A percentile compares a stretch with the other conserved stretches of the same genome.
Conservation (phyloP, 2,888 invertebrate species). For the Coenonympha arcania region DNA sequence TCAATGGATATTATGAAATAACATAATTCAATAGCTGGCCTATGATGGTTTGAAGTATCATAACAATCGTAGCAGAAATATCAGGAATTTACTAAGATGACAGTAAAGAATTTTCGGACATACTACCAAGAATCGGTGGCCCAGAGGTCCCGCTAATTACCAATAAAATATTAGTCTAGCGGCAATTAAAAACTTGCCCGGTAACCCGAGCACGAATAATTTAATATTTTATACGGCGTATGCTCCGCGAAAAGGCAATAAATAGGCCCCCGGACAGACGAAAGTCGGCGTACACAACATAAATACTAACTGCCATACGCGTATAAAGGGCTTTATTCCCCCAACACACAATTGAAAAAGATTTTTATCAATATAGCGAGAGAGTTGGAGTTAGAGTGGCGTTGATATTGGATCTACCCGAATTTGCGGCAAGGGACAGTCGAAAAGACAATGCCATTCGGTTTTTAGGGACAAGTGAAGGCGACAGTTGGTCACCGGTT, state of each 20-base stretch:
- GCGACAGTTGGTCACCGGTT: slow-evolving; percentile 56
- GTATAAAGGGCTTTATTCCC: slow-evolving; percentile 28
- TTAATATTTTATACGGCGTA: slow-evolving; percentile 59
- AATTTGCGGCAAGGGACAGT: slow-evolving; percentile 7
- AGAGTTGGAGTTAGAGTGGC: slow-evolving; percentile 30
- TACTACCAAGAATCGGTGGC: slow-evolving; percentile 13
- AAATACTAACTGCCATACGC: slow-evolving; percentile 42
- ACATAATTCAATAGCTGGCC: too few relatives aligned
- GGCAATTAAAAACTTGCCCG: slow-evolving; percentile 26
- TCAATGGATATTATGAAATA: too few relatives aligned
- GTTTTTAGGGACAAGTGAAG: slow-evolving; percentile 63
- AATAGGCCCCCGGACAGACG: slow-evolving; percentile 58
- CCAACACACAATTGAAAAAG: background rate
- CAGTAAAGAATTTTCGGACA: background rate
- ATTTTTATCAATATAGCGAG: background rate
- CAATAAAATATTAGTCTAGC: slow-evolving; percentile 32
- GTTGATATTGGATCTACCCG: slow-evolving; percentile 1
- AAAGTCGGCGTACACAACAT: slow-evolving; percentile 54
- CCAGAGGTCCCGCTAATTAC: slow-evolving; percentile 20
- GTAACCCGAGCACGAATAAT: slow-evolving; percentile 34
- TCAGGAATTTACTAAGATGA: background rate
- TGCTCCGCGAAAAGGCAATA: slow-evolving; percentile 56
- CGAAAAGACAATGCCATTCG: slow-evolving; percentile 58
- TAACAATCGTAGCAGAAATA: too few relatives aligned
- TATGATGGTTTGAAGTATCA: too few relatives aligned